These are phyloP conservation scores for Aleadryas rufinucha DNA, from an alignment of 2,113 vertebrate genomes.

Conservation along the genomic window DNA sequence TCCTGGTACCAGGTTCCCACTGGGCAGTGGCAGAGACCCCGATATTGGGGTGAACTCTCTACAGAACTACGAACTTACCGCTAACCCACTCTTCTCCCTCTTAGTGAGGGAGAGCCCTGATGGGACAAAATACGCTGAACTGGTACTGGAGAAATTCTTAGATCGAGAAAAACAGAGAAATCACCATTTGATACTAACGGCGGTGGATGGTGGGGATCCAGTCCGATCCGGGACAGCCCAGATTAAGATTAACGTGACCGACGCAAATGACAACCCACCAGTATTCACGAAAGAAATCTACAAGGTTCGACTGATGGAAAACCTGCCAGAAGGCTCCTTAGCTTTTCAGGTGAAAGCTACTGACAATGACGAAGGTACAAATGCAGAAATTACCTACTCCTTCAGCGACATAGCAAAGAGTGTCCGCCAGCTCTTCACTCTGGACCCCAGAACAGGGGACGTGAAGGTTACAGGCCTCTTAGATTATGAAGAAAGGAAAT, in stretches of 20 bases:
- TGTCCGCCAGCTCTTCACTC: conserved; percentile 24
- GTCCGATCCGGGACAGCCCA: conserved; percentile 64
- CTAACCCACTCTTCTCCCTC: conserved; percentile 64
- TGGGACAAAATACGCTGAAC: conserved; percentile 52
- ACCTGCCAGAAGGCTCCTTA: conserved; percentile 54
- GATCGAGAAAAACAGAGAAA: conserved; percentile 66
- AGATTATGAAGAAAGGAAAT: conserved; percentile 79
- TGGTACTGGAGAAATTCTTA: conserved; percentile 73
- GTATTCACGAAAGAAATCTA: conserved; percentile 70
- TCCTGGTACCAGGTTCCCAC: conserved; percentile 59
- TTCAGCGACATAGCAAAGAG: conserved; percentile 36
- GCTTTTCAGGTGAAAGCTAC: conserved; percentile 72
- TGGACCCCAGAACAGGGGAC: conserved; percentile 72
- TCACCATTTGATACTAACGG: conserved; percentile 69
- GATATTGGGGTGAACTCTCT: conserved; percentile 73
- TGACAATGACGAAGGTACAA: conserved; percentile 74
- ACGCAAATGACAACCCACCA: conserved; percentile 79
- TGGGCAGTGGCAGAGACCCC: conserved; percentile 59
- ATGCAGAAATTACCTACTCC: conserved; percentile 70
- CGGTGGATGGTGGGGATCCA: conserved; percentile 76
- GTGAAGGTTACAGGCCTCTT: conserved; percentile 63
- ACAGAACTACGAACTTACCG: conserved; percentile 73
- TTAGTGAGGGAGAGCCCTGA: conserved; percentile 55
- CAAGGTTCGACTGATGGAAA: conserved; percentile 66
- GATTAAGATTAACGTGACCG: conserved; percentile 71